Conservation (phyloP, 92 coral and sea anemone species). For the Bergia puertoricense region DNA sequence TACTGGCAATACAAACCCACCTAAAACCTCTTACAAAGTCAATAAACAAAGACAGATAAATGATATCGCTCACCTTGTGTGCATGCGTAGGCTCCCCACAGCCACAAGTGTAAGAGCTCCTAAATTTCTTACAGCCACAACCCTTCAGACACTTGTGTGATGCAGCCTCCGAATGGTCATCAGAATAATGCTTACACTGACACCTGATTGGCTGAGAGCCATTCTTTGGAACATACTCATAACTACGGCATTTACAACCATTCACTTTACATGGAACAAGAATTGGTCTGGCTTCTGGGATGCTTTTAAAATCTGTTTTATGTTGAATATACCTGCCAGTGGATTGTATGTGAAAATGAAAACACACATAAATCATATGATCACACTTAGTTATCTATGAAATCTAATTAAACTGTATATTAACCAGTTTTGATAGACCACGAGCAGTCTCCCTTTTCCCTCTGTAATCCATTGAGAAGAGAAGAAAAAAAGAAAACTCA, state of each 20-base stretch:
- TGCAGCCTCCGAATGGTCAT: slow-evolving; percentile 82
- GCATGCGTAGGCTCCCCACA: slow-evolving; percentile 94
- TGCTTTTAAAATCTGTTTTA: slow-evolving; percentile 80
- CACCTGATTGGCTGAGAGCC: slow-evolving; percentile 98
- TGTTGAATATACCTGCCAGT: slow-evolving; percentile 83
- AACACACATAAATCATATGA: too few species aligned
- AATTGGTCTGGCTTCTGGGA: slow-evolving; percentile 86
- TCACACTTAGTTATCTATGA: too few species aligned
- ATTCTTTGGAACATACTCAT: slow-evolving; percentile 89
- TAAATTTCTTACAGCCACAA: slow-evolving; percentile 83
- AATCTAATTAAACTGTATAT: too few species aligned
- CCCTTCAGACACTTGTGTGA: slow-evolving; percentile 91
- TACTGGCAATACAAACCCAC: neutral
- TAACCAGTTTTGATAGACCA: too few species aligned
- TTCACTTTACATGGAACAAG: slow-evolving; percentile 81
- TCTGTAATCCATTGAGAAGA: too few species aligned
- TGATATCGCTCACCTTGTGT: slow-evolving; percentile 67
- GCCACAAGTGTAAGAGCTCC: slow-evolving; percentile 93
- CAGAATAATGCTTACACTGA: slow-evolving; percentile 92
- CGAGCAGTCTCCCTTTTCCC: too few species aligned
- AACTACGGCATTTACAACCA: slow-evolving; percentile 89
- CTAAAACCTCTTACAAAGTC: too few species aligned
- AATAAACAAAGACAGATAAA: neutral
- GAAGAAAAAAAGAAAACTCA: too few species aligned
- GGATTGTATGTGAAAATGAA: neutral